These are phyloP conservation scores for Criorhina ranunculi DNA, from an alignment of 2,888 invertebrate species.

Conservation along the genomic window DNA sequence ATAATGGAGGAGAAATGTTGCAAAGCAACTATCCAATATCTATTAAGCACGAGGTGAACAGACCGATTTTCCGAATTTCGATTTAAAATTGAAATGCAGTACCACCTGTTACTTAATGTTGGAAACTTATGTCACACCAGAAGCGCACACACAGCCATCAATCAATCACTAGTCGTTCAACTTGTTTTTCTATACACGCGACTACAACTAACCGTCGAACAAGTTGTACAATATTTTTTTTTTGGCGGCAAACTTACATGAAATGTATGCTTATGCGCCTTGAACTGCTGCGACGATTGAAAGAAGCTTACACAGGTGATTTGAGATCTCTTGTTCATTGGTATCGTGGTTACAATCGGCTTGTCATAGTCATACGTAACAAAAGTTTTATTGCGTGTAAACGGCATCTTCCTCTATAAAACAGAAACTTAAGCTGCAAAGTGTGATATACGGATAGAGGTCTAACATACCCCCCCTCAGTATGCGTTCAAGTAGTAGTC, in stretches of 20 bases:
- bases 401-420: background rate
- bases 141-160: background rate
- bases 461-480: too few species aligned
- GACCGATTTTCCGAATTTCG: too few species aligned
- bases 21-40: too few species aligned
- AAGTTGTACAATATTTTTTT: slow-evolving; percentile 7
- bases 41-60: too few species aligned
- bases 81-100: background rate
- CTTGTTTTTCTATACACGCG: slow-evolving; percentile 5
- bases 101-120: background rate
- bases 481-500: background rate
- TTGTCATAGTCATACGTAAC: background rate
- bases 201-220: background rate
- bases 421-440: background rate
- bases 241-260: slow-evolving; percentile 15
- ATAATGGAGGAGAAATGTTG: too few species aligned
- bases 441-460: slow-evolving; percentile 4
- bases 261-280: background rate
- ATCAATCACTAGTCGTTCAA: slow-evolving; percentile 10
- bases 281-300: background rate
- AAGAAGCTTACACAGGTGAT: slow-evolving; percentile 8
- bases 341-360: background rate
- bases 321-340: background rate
- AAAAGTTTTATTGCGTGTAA: background rate
- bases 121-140: slow-evolving; percentile 16